phyloP scores from a whole-genome alignment of 2,888 invertebrate genomes.

The Pantelozetes paolii region DNA sequence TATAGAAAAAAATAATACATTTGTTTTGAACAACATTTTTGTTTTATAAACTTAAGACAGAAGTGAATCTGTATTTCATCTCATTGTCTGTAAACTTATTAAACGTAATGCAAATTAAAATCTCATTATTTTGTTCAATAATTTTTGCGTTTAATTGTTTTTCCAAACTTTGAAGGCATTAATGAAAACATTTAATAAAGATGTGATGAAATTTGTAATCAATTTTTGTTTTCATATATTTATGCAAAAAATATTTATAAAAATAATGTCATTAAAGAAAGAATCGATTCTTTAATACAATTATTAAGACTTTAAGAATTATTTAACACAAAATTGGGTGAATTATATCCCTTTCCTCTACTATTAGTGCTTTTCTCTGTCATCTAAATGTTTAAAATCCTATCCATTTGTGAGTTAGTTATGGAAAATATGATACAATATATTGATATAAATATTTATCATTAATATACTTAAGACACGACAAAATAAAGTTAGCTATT shows the following conservation, averaged over 20 bases:
- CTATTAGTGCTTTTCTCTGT: not conserved
- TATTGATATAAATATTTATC: constrained; percentile 7
- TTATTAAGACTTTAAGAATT: not conserved
- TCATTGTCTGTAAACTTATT: too few relatives aligned
- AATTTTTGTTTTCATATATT: not conserved
- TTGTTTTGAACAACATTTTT: not conserved
- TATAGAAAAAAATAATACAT: not conserved
- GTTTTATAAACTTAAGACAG: not conserved
- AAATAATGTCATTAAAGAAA: not conserved
- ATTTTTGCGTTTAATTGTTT: too few relatives aligned
- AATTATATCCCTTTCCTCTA: not conserved
- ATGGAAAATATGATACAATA: constrained; percentile 21
- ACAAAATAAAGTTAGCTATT: constrained; percentile 14
- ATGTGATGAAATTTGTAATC: not conserved
- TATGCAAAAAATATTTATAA: not conserved
- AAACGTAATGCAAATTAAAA: constrained; percentile 17
- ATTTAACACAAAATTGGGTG: not conserved
- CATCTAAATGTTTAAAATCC: not conserved
- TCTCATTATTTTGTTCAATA: not conserved
- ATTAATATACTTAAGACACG: constrained; percentile 16
- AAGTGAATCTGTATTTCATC: not conserved
- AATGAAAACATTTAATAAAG: not conserved
- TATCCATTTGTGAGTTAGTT: not conserved
- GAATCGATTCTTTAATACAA: not conserved
- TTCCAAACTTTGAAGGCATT: too few relatives aligned